Evolutionary conservation across 2,797 vertebrate species (phyloP).

Genomic region (Enteromius thamalakanensis): DNA sequence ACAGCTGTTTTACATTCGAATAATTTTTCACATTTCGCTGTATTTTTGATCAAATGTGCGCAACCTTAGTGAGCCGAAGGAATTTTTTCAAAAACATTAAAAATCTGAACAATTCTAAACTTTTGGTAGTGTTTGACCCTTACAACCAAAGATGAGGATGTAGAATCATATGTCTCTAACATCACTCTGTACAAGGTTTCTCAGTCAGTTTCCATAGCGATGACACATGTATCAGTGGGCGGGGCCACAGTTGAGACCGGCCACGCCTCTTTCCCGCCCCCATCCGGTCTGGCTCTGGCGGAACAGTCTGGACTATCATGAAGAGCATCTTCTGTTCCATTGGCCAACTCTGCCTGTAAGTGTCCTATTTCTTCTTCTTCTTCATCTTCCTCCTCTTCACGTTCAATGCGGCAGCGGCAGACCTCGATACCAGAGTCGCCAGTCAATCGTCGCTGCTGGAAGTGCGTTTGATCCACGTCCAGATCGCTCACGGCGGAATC

Average conservation of each 20-base stretch:
- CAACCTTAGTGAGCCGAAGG: not conserved
- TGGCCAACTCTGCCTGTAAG: constrained; percentile 45
- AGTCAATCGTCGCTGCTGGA: constrained; percentile 84
- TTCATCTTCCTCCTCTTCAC: constrained; percentile 72
- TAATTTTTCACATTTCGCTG: not conserved
- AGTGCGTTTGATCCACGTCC: constrained; percentile 80
- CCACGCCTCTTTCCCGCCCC: constrained; percentile 56
- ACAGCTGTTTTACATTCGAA: not conserved
- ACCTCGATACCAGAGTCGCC: constrained; percentile 93
- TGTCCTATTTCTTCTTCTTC: constrained; percentile 36
- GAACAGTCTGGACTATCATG: constrained; percentile 81
- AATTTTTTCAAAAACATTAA: not conserved
- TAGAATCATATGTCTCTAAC: not conserved
- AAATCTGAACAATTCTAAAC: not conserved
- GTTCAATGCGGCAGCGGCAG: constrained; percentile 81
- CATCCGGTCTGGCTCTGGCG: constrained; percentile 62
- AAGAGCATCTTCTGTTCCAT: constrained; percentile 55
- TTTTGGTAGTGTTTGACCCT: not conserved
- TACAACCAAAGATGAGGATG: not conserved
- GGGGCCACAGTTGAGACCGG: constrained; percentile 52
- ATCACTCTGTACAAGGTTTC: not conserved
- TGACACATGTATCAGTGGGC: constrained; percentile 64
- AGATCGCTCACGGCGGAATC: constrained; percentile 67
- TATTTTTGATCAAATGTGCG: not conserved
- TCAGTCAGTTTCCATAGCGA: constrained; percentile 76